Evolutionary conservation across 2,797 vertebrate species (phyloP), one percentile per base, ranked within the genome.

Genomic region (Sebastes diploproa): DNA sequence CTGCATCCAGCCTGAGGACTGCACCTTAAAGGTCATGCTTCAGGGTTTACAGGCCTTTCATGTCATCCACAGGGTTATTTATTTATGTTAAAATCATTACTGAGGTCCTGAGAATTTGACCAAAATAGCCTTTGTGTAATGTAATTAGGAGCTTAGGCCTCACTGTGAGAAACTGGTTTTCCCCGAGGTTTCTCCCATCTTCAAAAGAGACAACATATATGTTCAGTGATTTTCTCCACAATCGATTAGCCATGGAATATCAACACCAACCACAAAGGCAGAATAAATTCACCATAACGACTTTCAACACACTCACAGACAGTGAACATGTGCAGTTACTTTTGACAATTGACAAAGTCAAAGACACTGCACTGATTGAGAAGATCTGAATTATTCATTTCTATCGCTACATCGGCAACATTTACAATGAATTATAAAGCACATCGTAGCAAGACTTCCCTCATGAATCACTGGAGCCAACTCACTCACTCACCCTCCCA

Each of bases 401-500:
- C 16, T 22, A 25, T 18, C 23, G 61, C 9, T 34, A 30, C 3
- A 50, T 68, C 72, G 76, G 58, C 38, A 71, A 61, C 71, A 81
- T 77, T 68, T 30, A 78, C 30, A 61, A 34, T 85, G 22, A 78
- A 30, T 82, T 77, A 75, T 46, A 46, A 63, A 74, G 72, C n/a
- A 72, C 52, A 84, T 85, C 65, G 58, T 10, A 20, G 25, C 60
- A 42, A 42, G 72, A 65, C 79, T 55, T 72, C 58, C 50, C 68
- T 60, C 58, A 58, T 75, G 76, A 71, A 75, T 64, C 42, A 81
- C 72, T 6, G 23, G 81, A 73, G 84, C 71, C 75, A 69, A 18
- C 68, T 90, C 86, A 75, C 72, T 89, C 90, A 66, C 72, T 87
- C 90, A 61, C 22, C 71, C 72, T 59, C 67, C 61, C 73, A 87